Evolutionary conservation across 2,797 vertebrate species (phyloP).

Genomic region (Ibycter americanus): DNA sequence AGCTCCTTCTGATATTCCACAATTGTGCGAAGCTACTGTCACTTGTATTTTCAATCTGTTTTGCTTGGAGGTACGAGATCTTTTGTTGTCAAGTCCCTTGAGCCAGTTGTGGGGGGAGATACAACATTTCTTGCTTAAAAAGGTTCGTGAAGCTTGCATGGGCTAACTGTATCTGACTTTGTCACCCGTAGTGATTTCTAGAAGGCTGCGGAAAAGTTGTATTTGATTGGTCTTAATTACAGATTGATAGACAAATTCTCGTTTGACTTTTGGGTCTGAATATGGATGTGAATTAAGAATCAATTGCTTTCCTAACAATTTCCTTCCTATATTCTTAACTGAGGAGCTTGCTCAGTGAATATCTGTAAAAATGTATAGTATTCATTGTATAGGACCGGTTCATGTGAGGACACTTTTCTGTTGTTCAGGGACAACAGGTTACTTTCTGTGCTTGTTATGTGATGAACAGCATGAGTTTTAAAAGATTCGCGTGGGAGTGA

Average conservation of each 20-base stretch:
- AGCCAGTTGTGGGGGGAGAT: background rate
- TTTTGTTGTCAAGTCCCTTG: background rate
- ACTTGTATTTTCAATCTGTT: background rate
- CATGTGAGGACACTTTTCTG: background rate
- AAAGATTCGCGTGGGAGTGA: slow-evolving; percentile 1
- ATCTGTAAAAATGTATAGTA: background rate
- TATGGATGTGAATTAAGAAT: background rate
- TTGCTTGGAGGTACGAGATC: background rate
- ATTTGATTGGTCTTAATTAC: background rate
- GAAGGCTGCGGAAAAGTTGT: background rate
- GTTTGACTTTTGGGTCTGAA: background rate
- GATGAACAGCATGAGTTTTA: slow-evolving; percentile 11
- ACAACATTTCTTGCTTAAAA: background rate
- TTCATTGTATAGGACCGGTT: background rate
- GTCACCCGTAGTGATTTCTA: background rate
- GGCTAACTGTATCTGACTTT: background rate
- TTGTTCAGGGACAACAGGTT: slow-evolving; percentile 8
- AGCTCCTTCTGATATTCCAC: background rate
- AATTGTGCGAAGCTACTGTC: slow-evolving; percentile 13
- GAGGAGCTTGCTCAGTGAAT: background rate
- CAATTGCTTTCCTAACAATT: background rate
- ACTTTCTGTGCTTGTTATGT: background rate
- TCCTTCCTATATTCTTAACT: background rate
- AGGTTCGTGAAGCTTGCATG: background rate
- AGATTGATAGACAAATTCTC: background rate